Evolutionary conservation across 2,888 invertebrate genomes (phyloP), one percentile per base, ranked within the genome.

Genomic region (Incurvaria masculella): DNA sequence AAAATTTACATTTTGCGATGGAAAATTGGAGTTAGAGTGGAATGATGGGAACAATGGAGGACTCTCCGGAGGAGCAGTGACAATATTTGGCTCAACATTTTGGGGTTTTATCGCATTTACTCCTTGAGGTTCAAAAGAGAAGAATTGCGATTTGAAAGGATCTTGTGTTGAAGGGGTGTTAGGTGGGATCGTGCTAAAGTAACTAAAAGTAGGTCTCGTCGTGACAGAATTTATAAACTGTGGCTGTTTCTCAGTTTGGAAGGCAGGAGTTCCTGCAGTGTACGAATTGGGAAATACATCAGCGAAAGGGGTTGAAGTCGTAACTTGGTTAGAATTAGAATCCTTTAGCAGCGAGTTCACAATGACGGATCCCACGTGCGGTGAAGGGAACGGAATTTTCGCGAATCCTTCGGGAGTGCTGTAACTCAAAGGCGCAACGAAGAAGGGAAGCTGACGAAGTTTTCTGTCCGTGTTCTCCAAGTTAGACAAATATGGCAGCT

Each of bases 351-450:
- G 69, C 5, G 82, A 78, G 57, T 87, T 86, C 1, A 92, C 82
- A 0, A 93, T 89, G 3, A 93, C 89, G 1, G 91, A 91, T 1
- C 92, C 92, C 0, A 93, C 91, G 58, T 93, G 92, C 0, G 92
- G 92, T 14, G 91, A 87, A 0, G 92, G 92, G 62, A 93, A 83
- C 0, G 91, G 86, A 53, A 93, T 92, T 69, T 92, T 93, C 0
- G 89, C 88, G 61, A 90, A 92, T 2, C 92, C 92, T 44, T 83
- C 79, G 1, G 91, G 92, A n/a, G 91, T 86, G 55, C 87, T 86
- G 59, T 91, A 93, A 59, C 89, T 92, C 20, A 91, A 66, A 0
- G 92, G 92, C 1, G 92, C 92, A 6, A 93, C 92, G 58, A 92
- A 93, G 68, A 92, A 92, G 1, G 91, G 89, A 1, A 91, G 65